Conservation (phyloP, 1,140 invertebrate genomes). For the Drosophila fuyamai region DNA sequence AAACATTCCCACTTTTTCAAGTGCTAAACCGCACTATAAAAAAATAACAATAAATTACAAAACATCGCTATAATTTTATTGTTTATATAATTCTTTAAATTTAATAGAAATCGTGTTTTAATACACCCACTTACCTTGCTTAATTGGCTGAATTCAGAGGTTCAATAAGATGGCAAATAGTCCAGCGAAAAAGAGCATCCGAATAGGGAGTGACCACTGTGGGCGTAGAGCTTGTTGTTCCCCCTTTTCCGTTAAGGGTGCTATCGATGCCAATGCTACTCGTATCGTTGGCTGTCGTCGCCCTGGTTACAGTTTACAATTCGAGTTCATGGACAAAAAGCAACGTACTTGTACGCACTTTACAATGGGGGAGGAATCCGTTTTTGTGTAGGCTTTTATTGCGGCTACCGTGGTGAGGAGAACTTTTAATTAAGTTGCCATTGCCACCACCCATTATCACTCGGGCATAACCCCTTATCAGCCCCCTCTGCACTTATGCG, state of each 20-base stretch:
- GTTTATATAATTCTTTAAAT: too few species aligned
- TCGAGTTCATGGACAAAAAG: constrained; percentile 69
- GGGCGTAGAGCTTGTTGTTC: constrained; percentile 5
- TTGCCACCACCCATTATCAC: constrained; percentile 36
- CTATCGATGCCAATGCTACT: constrained; percentile 37
- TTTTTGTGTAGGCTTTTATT: constrained; percentile 34
- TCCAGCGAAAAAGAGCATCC: not conserved
- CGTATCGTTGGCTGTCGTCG: constrained; percentile 35
- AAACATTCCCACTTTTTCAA: too few species aligned
- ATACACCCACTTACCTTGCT: not conserved
- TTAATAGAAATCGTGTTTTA: not conserved
- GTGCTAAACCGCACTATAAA: too few species aligned
- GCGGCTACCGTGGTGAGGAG: constrained; percentile 32
- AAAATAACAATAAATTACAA: too few species aligned
- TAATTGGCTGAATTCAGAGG: not conserved
- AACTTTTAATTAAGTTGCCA: constrained; percentile 74
- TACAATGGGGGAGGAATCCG: constrained; percentile 50
- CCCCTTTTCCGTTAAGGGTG: constrained; percentile 14
- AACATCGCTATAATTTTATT: too few species aligned
- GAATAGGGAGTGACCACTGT: constrained; percentile 24
- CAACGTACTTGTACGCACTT: constrained; percentile 51
- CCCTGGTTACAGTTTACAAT: constrained; percentile 67
- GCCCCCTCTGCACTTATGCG: constrained; percentile 4
- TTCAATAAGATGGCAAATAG: not conserved
- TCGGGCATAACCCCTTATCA: constrained; percentile 36